Conservation (phyloP, 2,797 vertebrate genomes). For the Thripadectes ignobilis region DNA sequence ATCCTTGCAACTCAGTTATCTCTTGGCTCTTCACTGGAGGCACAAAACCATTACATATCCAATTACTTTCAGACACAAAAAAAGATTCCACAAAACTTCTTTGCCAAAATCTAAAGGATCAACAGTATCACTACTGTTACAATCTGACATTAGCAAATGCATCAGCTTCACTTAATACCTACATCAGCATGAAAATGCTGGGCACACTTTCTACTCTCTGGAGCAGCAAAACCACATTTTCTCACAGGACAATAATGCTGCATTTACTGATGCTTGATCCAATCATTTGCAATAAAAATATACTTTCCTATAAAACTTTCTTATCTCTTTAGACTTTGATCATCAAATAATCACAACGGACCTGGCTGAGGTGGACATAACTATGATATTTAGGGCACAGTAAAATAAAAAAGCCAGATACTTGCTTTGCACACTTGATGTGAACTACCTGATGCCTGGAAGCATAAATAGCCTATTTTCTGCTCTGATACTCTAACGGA, state of each 20-base stretch:
- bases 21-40: background rate
- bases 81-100: background rate
- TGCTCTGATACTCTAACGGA: background rate
- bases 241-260: background rate
- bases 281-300: background rate
- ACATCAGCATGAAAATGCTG: background rate
- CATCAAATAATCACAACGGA: background rate
- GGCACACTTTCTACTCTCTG: background rate
- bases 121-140: background rate
- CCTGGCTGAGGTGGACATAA: background rate
- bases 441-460: background rate
- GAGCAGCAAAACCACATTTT: background rate
- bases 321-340: background rate
- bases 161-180: background rate
- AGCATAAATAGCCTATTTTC: background rate
- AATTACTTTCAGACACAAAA: background rate
- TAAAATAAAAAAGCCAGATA: background rate
- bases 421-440: background rate
- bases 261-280: background rate
- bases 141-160: background rate
- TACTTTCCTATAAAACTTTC: background rate
- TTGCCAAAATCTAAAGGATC: background rate
- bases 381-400: background rate
- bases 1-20: background rate
- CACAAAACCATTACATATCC: background rate